Base-by-base conservation (phyloP, 1,140 invertebrate genomes). In the Diorhabda elongata region DNA sequence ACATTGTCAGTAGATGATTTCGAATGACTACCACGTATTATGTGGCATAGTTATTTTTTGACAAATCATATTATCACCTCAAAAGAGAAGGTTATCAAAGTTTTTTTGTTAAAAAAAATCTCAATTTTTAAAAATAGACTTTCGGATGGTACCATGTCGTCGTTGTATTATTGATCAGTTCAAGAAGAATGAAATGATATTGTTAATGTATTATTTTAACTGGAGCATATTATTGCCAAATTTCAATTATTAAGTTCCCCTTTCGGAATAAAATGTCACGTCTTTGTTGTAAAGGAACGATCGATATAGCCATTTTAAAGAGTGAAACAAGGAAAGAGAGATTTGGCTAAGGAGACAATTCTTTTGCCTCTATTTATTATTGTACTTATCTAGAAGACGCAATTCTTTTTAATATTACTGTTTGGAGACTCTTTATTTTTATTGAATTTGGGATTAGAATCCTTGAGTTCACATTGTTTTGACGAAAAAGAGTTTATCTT, bases 261-360 rank as follows among this genome's bases (percentile, higher is more conserved):
- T 52, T 2, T 52, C n/a, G 6, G 2, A 3, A 52, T 52, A 52
- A 52, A 52, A 52, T 52, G 26, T 26, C n/a, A 52, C 47, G 47
- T 52, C 47, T 52, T 52, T 52, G 47, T 8, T 8, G 6, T 52
- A 3, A 8, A 2, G 47, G 6, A 52, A n/a, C 47, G 77, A 80
- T 79, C 77, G 78, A 80, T 80, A 80, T 72, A 72, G 69, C 45
- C 41, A 60, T 61, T 69, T 45, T 69, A 41, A 44, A 7, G 69
- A 61, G 73, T 72, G 67, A 45, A 73, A 76, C 69, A 66, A 71
- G 67, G 68, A 68, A 26, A 6, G 61, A 44, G 52, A 44, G 56
- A 60, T 26, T 11, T 5, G 56, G 52, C 11, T 58, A 47, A 61
- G 44, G 44, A 61, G 71, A 68, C 57, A 65, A 68, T 26, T 60